phyloP scores from a whole-genome alignment of 2,888 invertebrate species.

The Caenorhabditis sp. region DNA sequence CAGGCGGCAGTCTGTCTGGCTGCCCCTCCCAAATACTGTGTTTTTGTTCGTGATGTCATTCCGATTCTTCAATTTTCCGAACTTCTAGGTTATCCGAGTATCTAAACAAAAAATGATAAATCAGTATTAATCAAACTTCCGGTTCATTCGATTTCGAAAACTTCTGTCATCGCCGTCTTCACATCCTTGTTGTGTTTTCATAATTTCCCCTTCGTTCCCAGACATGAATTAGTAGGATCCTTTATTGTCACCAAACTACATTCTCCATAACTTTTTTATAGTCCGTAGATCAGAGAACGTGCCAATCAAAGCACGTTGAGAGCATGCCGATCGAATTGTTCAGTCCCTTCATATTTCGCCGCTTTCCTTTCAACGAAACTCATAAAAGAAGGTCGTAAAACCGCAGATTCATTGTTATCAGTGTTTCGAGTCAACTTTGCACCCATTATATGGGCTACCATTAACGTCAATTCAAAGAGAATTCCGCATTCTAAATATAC shows the following conservation, averaged over 20 bases:
- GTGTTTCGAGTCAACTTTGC: slow-evolving; percentile 53
- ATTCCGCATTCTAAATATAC: slow-evolving; percentile 16
- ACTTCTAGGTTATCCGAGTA: neutral
- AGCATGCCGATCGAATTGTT: slow-evolving; percentile 56
- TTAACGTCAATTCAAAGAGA: slow-evolving; percentile 59
- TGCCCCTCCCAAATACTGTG: slow-evolving; percentile 52
- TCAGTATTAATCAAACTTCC: slow-evolving; percentile 7
- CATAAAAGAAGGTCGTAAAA: slow-evolving; percentile 54
- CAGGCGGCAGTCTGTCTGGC: slow-evolving; percentile 27
- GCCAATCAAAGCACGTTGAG: slow-evolving; percentile 27
- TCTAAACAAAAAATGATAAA: slow-evolving; percentile 5
- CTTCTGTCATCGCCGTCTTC: neutral
- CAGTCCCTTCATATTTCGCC: slow-evolving; percentile 14
- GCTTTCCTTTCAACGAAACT: slow-evolving; percentile 44
- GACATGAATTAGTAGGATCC: neutral
- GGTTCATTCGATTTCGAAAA: neutral
- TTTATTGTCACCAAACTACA: slow-evolving; percentile 34
- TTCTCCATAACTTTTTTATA: neutral
- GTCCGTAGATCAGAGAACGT: slow-evolving; percentile 36
- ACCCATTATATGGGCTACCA: slow-evolving; percentile 47
- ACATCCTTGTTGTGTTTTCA: neutral
- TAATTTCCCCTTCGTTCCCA: neutral
- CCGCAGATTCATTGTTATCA: slow-evolving; percentile 9
- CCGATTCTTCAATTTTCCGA: slow-evolving; percentile 8
- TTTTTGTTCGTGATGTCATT: slow-evolving; percentile 45